phyloP scores from a whole-genome alignment of 2,113 vertebrate genomes.

The Caloenas nicobarica region DNA sequence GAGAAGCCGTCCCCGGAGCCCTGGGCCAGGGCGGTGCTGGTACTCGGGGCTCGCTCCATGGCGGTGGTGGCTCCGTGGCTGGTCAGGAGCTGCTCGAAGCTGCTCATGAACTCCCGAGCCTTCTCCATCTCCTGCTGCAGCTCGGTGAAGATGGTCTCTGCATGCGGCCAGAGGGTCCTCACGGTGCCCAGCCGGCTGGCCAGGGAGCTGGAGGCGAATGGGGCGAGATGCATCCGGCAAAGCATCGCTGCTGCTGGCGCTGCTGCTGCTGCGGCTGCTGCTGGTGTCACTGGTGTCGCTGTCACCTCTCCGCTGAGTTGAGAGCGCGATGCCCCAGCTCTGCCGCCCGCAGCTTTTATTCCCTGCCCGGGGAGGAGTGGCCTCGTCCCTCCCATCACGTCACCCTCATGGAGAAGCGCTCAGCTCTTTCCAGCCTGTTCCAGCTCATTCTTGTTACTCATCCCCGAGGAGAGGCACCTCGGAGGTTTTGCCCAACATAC shows the following conservation, averaged over 20 bases:
- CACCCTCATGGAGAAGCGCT: not conserved
- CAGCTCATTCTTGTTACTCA: not conserved
- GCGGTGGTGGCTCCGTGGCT: not conserved
- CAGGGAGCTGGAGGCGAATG: constrained; percentile 38
- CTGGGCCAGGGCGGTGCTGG: not conserved
- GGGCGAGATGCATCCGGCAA: constrained; percentile 53
- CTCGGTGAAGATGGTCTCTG: constrained; percentile 44
- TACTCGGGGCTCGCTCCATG: not conserved
- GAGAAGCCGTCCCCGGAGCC: constrained; percentile 14
- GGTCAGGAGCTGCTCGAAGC: constrained; percentile 47
- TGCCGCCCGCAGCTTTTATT: not conserved
- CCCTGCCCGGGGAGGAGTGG: not conserved
- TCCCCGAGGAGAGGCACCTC: not conserved
- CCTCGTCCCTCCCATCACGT: not conserved
- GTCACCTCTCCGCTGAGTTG: not conserved
- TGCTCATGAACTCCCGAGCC: constrained; percentile 54
- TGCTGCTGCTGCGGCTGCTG: not conserved
- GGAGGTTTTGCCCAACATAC: constrained; percentile 1
- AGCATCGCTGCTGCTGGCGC: not conserved
- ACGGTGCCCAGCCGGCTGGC: constrained; percentile 39
- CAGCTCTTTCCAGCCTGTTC: constrained; percentile 41
- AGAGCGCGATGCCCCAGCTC: not conserved
- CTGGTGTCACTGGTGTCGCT: not conserved
- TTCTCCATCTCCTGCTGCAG: constrained; percentile 49
- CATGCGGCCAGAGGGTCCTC: constrained; percentile 51